Evolutionary conservation across 2,888 invertebrate species (phyloP).

Genomic region (Meteorus cinctellus): DNA sequence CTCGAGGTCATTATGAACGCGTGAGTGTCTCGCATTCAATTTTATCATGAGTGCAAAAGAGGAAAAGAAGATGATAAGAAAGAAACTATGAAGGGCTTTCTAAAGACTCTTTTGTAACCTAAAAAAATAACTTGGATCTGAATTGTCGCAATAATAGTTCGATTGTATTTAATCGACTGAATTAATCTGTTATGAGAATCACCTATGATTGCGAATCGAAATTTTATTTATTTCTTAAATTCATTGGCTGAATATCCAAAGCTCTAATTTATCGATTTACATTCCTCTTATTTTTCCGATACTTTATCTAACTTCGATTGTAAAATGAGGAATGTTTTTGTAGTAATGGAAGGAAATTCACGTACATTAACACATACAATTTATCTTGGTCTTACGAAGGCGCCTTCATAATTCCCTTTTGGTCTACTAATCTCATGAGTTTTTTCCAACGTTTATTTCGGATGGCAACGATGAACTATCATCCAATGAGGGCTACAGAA

Average conservation of each 20-base stretch:
- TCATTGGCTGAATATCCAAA: neutral
- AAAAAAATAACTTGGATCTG: neutral
- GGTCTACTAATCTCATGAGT: conserved; percentile 1
- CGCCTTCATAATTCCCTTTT: conserved; percentile 4
- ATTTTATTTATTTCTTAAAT: neutral
- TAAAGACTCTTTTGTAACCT: neutral
- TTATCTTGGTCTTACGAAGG: neutral
- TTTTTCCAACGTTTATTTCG: neutral
- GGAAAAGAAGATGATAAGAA: neutral
- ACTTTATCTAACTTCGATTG: neutral
- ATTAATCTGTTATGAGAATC: neutral
- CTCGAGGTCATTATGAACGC: conserved; percentile 81
- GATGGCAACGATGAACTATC: conserved; percentile 12
- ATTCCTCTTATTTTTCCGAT: neutral
- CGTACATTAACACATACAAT: neutral
- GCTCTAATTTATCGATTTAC: neutral
- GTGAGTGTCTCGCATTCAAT: conserved; percentile 74
- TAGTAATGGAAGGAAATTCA: neutral
- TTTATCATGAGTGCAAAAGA: conserved; percentile 11
- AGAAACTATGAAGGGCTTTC: neutral
- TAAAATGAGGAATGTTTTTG: neutral
- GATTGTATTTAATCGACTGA: neutral
- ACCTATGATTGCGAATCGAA: neutral
- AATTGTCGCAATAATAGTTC: neutral
- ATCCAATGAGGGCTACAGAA: neutral